Evolutionary conservation across 92 coral and sea anemone genomes (phyloP).

Genomic region (Porites lobata): DNA sequence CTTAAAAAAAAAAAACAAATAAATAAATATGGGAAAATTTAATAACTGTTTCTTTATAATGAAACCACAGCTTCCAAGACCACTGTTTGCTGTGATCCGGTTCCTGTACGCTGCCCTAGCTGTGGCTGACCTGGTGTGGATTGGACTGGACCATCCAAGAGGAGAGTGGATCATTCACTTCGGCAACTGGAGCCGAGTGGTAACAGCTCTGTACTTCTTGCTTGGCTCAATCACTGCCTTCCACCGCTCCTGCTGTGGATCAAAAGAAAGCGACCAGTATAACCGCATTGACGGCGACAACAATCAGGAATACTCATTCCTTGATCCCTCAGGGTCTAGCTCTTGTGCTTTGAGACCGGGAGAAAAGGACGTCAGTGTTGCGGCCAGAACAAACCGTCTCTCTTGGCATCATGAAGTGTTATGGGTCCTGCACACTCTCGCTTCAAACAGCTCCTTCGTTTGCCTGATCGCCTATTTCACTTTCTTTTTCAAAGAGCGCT

Average conservation of each 20-base stretch:
- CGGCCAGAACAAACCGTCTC: constrained; percentile 40
- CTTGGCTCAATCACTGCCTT: constrained; percentile 67
- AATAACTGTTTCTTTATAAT: background rate
- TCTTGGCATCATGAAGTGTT: constrained; percentile 84
- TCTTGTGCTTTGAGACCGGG: constrained; percentile 76
- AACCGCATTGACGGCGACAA: background rate
- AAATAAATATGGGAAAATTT: background rate
- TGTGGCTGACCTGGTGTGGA: constrained; percentile 64
- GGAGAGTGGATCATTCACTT: constrained; percentile 75
- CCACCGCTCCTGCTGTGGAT: constrained; percentile 35
- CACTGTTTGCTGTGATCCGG: constrained; percentile 73
- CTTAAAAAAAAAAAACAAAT: too few species aligned
- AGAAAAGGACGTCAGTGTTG: constrained; percentile 49
- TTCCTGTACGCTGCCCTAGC: constrained; percentile 63
- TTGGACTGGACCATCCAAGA: constrained; percentile 70
- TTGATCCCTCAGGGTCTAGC: constrained; percentile 46
- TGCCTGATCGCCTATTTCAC: constrained; percentile 76
- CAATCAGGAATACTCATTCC: background rate
- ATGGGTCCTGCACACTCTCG: constrained; percentile 81
- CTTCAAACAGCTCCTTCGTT: constrained; percentile 76
- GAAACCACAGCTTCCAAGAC: constrained; percentile 71
- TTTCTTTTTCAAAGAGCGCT: constrained; percentile 67
- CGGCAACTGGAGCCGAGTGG: constrained; percentile 71
- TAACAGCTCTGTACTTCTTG: constrained; percentile 75
- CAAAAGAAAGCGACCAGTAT: constrained; percentile 19